Evolutionary conservation across 2,113 vertebrate genomes (phyloP), one percentile per base, ranked within the genome.

Genomic region (Callospermophilus lateralis): DNA sequence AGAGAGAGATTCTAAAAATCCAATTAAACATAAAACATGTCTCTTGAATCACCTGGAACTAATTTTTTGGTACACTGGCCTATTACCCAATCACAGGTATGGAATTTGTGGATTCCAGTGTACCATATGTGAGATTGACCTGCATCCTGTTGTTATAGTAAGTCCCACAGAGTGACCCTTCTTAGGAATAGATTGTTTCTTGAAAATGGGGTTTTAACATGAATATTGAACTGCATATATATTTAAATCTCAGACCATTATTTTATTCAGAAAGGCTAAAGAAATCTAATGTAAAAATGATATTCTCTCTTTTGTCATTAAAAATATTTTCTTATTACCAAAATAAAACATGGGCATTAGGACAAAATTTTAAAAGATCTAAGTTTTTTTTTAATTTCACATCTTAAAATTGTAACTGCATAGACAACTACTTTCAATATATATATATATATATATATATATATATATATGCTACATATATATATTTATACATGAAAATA

Each of bases 171-270:
- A 65, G 26, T 76, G 79, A 87, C 39, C n/a, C 61, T 84, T 87
- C 30, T 96, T 55, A 86, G 63, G 83, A 85, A 88, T 58, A 83
- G 53, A 86, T 83, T 73, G 32, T 42, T 30, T 70, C 61, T 89
- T 89, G 20, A 63, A 92, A 95, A 92, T 32, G 51, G 24, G 24
- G 4, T 86, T 86, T 94, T 89, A 87, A 48, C 63, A 72, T 84
- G n/a, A 96, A 85, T 81, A 70, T 63, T 73, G 15, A 90, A 42
- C 24, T 93, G 51, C 12, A 73, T 81, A 34, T 42, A 37, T 45
- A 55, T 97, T 85, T 89, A 83, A 89, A 85, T 91, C 94, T 89
- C 51, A 96, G 48, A 19, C 24, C 15, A 83, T 89, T 94, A 76
- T 81, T 77, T 95, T 81, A 80, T 51, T 88, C 55, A 55, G 20